Conservation (phyloP, 2,113 vertebrate species). For the Callocephalon fimbriatum region DNA sequence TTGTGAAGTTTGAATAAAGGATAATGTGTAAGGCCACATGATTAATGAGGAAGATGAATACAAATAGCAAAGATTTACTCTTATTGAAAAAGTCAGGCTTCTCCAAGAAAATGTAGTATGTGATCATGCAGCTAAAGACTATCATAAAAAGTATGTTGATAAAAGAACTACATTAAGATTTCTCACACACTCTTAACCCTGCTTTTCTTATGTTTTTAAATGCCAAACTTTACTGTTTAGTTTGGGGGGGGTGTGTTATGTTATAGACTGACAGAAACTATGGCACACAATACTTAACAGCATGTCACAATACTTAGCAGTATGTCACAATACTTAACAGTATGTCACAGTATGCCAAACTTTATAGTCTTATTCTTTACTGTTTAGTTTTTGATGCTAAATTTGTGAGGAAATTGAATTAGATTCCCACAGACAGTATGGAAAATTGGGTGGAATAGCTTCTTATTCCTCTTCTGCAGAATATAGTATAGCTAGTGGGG, state of each 20-base stretch:
- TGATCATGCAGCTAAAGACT: background rate
- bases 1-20: background rate
- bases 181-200: background rate
- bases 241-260: background rate
- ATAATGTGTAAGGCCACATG: background rate
- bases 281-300: background rate
- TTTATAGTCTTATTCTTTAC: background rate
- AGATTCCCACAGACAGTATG: no score
- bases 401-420: no score
- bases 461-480: no score
- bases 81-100: background rate
- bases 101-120: background rate
- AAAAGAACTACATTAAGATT: background rate
- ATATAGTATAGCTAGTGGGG: no score
- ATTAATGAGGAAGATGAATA: background rate
- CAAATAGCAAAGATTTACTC: background rate
- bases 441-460: no score
- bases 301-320: background rate
- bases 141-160: background rate
- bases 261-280: background rate
- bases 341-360: background rate
- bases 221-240: background rate
- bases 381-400: rapidly evolving
- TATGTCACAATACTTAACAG: no score
- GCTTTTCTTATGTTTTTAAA: background rate